Evolutionary conservation across 2,113 vertebrate species (phyloP).

Genomic region (Oreochromis spilurus): DNA sequence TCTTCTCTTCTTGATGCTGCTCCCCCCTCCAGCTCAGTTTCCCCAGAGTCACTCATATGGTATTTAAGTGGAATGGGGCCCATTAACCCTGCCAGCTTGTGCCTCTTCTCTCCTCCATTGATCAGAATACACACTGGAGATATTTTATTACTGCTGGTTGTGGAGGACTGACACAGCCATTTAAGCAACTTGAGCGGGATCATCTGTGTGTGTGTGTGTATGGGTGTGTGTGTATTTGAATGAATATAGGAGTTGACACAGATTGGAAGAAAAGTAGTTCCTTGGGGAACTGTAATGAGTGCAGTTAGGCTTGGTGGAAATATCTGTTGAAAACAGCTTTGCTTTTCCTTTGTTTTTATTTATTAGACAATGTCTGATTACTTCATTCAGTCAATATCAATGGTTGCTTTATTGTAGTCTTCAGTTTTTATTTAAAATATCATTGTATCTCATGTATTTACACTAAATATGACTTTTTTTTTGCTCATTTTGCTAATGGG

Average conservation of each 20-base stretch:
- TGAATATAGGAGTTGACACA: conserved; percentile 67
- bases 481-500: background rate
- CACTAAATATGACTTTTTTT: background rate
- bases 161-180: conserved; percentile 45
- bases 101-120: conserved; percentile 80
- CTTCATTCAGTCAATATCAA: background rate
- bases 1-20: background rate
- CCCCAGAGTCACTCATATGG: conserved; percentile 77
- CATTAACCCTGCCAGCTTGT: conserved; percentile 83
- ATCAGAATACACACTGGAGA: conserved; percentile 84
- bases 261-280: conserved; percentile 69
- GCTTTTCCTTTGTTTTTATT: background rate
- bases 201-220: background rate
- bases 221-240: background rate
- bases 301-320: conserved; percentile 51
- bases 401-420: background rate
- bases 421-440: background rate
- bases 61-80: conserved; percentile 80
- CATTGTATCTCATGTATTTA: background rate
- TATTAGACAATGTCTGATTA: background rate
- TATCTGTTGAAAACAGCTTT: conserved; percentile 37
- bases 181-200: conserved; percentile 37
- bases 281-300: conserved; percentile 67
- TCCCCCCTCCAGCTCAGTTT: conserved; percentile 30
- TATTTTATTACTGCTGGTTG: conserved; percentile 75